phyloP scores from a whole-genome alignment of 2,113 vertebrate species.

The Oostethus manadensis region DNA sequence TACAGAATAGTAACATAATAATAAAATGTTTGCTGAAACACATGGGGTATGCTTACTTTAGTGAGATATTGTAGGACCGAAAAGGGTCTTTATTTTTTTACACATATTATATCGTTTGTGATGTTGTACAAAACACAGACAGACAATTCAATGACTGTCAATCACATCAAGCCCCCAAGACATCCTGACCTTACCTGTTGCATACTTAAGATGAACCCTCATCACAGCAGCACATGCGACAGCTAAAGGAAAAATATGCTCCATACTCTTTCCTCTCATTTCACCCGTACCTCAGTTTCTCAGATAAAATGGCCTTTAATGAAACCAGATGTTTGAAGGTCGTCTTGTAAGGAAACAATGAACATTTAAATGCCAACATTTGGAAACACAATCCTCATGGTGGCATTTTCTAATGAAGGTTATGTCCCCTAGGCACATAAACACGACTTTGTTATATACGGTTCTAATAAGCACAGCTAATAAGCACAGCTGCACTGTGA shows the following conservation, averaged over 20 bases:
- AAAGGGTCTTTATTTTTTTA: too few relatives aligned
- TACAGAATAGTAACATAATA: too few relatives aligned
- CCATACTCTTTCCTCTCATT: background rate
- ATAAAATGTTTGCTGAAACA: too few relatives aligned
- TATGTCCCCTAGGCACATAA: conserved; percentile 5
- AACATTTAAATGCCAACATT: conserved; percentile 5
- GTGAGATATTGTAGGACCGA: too few relatives aligned
- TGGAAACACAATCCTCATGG: conserved; percentile 1
- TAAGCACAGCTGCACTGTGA: conserved; percentile 12
- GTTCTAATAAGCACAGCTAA: conserved; percentile 23
- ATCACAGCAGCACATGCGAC: too few relatives aligned
- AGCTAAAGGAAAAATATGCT: background rate
- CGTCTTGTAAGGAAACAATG: conserved; percentile 10
- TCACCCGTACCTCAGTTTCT: background rate
- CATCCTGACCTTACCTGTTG: background rate
- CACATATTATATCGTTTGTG: too few relatives aligned
- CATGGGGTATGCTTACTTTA: too few relatives aligned
- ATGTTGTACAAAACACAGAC: too few relatives aligned
- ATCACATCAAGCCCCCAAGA: background rate
- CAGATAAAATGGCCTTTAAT: background rate
- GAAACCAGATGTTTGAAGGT: conserved; percentile 3
- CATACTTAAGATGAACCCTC: background rate
- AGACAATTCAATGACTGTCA: background rate
- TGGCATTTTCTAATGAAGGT: background rate
- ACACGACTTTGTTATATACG: conserved; percentile 11